A percentile compares a stretch with the other conserved stretches of the same genome.
These are phyloP conservation scores for Sebastes hubbsi DNA, from an alignment of 2,797 vertebrate genomes.

Conservation along the genomic window DNA sequence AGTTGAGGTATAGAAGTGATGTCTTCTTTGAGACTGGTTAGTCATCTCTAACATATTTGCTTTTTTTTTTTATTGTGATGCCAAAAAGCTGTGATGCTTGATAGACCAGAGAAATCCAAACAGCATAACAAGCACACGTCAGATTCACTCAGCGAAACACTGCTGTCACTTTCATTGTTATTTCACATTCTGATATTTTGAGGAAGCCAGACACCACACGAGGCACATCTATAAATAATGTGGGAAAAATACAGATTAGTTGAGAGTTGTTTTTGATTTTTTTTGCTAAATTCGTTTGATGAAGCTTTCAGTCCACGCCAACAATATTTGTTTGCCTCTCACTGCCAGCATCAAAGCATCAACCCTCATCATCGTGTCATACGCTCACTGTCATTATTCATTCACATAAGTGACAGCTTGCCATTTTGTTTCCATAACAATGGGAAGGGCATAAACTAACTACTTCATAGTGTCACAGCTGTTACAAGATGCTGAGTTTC, in stretches of 20 bases:
- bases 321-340: conserved; percentile 53
- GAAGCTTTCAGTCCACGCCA: conserved; percentile 36
- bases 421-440: conserved; percentile 74
- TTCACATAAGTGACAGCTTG: conserved; percentile 74
- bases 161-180: conserved; percentile 27
- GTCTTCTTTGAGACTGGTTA: neutral
- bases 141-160: conserved; percentile 10
- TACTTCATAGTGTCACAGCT: conserved; percentile 14
- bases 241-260: conserved; percentile 26
- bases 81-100: neutral
- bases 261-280: conserved; percentile 41
- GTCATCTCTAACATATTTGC: neutral
- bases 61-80: neutral
- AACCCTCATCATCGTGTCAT: conserved; percentile 65
- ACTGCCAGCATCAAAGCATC: conserved; percentile 53
- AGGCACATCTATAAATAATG: conserved; percentile 62
- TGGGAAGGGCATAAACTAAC: conserved; percentile 27
- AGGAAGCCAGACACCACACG: conserved; percentile 22
- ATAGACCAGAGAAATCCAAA: neutral
- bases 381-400: conserved; percentile 69
- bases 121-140: neutral
- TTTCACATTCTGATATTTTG: conserved; percentile 28
- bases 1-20: neutral
- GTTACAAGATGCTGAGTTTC: conserved; percentile 10
- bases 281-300: conserved; percentile 53